Conservation (phyloP, 2,888 invertebrate species). For the Mesodorylaimus sp. region DNA sequence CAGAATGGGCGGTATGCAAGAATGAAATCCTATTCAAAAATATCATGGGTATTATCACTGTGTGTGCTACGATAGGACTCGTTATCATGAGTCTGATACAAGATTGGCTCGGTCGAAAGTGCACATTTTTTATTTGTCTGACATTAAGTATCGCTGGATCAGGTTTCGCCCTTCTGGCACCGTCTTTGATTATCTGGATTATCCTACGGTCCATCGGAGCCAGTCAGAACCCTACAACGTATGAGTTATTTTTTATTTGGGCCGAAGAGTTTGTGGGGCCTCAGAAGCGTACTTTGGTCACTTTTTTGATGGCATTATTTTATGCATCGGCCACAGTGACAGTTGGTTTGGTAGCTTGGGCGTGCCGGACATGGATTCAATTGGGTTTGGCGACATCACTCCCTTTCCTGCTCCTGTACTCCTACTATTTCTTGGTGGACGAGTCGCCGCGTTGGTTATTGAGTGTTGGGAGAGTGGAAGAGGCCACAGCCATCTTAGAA, state of each 20-base stretch:
- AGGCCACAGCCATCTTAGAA: neutral
- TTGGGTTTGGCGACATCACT: neutral
- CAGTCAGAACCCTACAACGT: too few species aligned
- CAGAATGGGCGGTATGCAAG: neutral
- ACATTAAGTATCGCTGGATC: neutral
- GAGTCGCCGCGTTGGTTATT: constrained; percentile 9
- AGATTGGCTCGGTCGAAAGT: neutral
- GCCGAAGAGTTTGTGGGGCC: constrained; percentile 6
- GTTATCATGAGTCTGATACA: neutral
- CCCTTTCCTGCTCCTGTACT: neutral
- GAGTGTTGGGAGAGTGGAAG: neutral
- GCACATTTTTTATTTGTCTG: neutral
- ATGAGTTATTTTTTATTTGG: neutral
- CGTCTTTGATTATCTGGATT: too few species aligned
- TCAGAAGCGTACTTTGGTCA: constrained; percentile 2
- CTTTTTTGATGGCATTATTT: constrained; percentile 1
- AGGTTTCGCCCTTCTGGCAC: neutral
- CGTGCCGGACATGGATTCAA: neutral
- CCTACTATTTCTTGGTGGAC: constrained; percentile 1
- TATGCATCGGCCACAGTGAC: constrained; percentile 1
- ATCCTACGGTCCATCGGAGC: too few species aligned
- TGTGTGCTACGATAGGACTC: neutral
- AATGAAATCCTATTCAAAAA: neutral
- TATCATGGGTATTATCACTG: neutral
- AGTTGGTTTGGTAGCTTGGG: constrained; percentile 3